Conservation (phyloP, 2,113 vertebrate genomes). For the Aldabrachelys gigantea region DNA sequence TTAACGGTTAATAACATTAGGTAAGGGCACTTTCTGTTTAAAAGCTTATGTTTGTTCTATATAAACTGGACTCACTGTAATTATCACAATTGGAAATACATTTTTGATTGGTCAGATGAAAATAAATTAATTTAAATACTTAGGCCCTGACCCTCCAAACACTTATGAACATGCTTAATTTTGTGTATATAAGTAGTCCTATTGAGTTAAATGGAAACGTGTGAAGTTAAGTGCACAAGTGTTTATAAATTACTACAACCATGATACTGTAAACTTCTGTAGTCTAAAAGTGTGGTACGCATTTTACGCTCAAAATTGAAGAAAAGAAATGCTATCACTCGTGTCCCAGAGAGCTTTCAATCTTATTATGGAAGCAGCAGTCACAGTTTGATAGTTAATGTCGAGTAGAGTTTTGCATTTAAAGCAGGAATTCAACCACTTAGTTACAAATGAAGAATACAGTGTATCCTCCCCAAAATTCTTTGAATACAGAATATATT, state of each 20-base stretch:
- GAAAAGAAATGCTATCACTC: background rate
- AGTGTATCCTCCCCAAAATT: background rate
- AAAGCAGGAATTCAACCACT: background rate
- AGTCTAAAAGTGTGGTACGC: no score
- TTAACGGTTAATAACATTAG: background rate
- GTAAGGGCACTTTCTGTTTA: background rate
- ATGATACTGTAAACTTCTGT: no score
- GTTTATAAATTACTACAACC: no score
- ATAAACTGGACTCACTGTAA: background rate
- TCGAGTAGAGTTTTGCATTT: rapidly evolving
- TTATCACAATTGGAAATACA: no score
- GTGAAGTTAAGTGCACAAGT: no score
- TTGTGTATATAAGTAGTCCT: background rate
- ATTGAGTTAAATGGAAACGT: background rate
- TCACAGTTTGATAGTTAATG: background rate
- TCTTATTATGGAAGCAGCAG: background rate
- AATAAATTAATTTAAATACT: background rate
- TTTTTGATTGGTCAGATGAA: no score
- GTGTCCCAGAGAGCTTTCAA: background rate
- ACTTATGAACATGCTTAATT: background rate
- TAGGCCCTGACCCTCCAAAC: background rate
- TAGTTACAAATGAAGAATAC: background rate
- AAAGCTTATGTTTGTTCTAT: background rate
- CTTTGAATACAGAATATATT: background rate
- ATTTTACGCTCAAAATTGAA: background rate